Base-by-base conservation (phyloP, 2,888 invertebrate species). In the Eugnorisma glareosa region DNA sequence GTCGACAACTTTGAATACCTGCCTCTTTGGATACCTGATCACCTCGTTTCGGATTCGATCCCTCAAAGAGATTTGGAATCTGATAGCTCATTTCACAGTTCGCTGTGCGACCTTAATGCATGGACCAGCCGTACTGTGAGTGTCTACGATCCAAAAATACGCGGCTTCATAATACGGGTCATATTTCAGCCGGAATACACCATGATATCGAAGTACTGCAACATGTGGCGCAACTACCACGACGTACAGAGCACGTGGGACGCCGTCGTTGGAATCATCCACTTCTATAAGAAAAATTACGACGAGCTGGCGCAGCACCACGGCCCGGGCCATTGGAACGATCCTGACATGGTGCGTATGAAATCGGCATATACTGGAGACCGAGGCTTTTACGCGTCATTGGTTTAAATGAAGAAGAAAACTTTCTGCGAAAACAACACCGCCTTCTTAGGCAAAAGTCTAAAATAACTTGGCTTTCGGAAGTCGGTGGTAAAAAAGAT, bases 261-360 rank as follows among this genome's bases (percentile, higher is more conserved):
- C 0, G 96, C 97, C 40, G 93, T 98, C 0, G 92, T 92, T 1
- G 88, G 86, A 21, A 97, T 97, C 75, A 94, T 97, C n/a, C 87
- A 93, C 1, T 97, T 97, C 93, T 98, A 97, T 89, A 94, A 95
- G 67, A 77, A 84, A 0, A 94, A 86, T 0, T 92, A 97, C 84
- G 93, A 96, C 57, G 93, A 96, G 18, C 90, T 97, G 54, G 93
- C 94, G 2, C 88, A 91, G 1, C 94, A 97, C 89, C 97, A 97
- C 70, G 97, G 97, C 0, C 98, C 98, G 0, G 98, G 98, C 0
- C 97, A 97, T 82, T 98, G 98, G 98, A 98, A 98, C 85, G 98
- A 98, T 89, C 98, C 98, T 0, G 98, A 98, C 91, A 98, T 98
- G 98, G 98, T 98, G 92, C 87, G 86, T 86, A 63, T 35, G 24